A percentile compares a stretch with the other conserved stretches of the same genome.
These are phyloP conservation scores for Hydractinia symbiolongicarpus DNA, from an alignment of 30 jellyfish, hydroid and myxozoan species.

Conservation along the genomic window DNA sequence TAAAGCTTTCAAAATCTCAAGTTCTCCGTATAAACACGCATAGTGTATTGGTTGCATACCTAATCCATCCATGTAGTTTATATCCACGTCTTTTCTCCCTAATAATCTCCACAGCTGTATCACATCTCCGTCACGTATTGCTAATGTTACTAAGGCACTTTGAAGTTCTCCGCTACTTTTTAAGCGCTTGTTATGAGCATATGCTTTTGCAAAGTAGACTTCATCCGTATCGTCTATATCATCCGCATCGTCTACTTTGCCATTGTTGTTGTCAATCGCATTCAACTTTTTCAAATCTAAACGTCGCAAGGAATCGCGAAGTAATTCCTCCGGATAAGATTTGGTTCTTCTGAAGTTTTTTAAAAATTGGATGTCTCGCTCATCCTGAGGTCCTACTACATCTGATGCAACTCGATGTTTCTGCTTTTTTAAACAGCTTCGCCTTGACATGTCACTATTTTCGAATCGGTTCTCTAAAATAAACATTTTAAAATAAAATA, in stretches of 20 bases:
- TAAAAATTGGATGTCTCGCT: neutral
- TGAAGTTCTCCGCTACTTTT: constrained; percentile 49
- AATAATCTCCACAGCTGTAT: constrained; percentile 49
- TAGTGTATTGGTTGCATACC: constrained; percentile 77
- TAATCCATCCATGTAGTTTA: constrained; percentile 52
- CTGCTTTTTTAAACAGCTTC: no score
- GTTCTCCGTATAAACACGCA: constrained; percentile 65
- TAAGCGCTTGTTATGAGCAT: constrained; percentile 8
- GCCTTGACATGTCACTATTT: no score
- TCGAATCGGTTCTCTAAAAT: no score
- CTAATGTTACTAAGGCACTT: constrained; percentile 48
- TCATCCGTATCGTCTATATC: neutral
- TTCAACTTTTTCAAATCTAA: neutral
- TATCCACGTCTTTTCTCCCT: constrained; percentile 35
- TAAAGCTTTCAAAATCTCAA: constrained; percentile 39
- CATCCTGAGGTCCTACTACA: no score
- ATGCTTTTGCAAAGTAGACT: neutral
- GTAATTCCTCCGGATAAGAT: constrained; percentile 30
- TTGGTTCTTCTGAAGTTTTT: constrained; percentile 18
- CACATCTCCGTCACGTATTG: constrained; percentile 40
- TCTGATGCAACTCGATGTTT: no score
- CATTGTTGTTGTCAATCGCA: neutral
- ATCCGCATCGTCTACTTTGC: neutral
- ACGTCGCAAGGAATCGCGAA: constrained; percentile 7
- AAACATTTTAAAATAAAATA: no score